Evolutionary conservation across 2,888 invertebrate genomes (phyloP).

Genomic region (Emmelina monodactyla): DNA sequence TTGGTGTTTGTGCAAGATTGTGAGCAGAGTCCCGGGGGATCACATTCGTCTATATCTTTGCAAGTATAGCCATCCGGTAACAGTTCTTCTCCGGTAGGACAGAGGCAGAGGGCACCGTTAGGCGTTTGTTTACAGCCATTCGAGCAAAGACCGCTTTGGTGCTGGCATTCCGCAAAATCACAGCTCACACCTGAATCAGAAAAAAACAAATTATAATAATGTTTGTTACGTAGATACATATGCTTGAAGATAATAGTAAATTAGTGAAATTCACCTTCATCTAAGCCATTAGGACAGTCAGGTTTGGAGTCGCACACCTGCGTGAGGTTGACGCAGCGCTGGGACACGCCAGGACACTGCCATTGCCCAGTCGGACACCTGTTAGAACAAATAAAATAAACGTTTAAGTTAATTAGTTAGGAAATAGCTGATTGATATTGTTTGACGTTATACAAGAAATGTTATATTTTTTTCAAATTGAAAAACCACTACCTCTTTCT

Average conservation of each 20-base stretch:
- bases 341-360: conserved; percentile 85
- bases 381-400: too few relatives aligned
- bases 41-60: conserved; percentile 87
- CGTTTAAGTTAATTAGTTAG: too few relatives aligned
- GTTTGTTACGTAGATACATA: too few relatives aligned
- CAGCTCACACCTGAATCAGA: conserved; percentile 71
- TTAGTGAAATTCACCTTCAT: conserved; percentile 74
- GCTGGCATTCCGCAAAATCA: conserved; percentile 80
- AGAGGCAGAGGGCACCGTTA: conserved; percentile 86
- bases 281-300: conserved; percentile 93
- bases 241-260: background rate
- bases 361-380: conserved; percentile 81
- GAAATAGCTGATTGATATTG: too few relatives aligned
- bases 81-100: conserved; percentile 87
- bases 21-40: conserved; percentile 88
- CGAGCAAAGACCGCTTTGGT: conserved; percentile 79
- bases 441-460: too few relatives aligned
- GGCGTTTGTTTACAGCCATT: conserved; percentile 89
- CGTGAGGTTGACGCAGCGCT: conserved; percentile 84
- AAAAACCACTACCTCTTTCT: too few relatives aligned
- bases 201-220: background rate
- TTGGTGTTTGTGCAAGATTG: conserved; percentile 92
- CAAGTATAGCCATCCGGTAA: conserved; percentile 73
- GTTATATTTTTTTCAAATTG: too few relatives aligned
- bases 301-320: conserved; percentile 86